These are phyloP conservation scores for Sebastes wilsoni DNA, from an alignment of 2,797 vertebrate genomes.

Conservation along the genomic window DNA sequence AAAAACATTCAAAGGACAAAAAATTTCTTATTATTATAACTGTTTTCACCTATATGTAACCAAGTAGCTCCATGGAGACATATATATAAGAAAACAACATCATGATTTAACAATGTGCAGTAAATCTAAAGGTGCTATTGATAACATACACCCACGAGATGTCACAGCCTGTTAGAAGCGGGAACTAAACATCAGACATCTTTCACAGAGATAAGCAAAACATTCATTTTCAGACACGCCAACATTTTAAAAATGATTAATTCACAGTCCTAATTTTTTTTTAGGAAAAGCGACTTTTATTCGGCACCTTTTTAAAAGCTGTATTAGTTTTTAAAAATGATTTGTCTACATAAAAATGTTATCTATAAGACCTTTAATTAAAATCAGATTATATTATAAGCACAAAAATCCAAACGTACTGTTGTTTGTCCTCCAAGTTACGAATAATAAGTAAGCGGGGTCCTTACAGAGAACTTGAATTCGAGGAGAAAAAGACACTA, in stretches of 20 bases:
- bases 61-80: not conserved
- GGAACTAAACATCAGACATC: too few relatives aligned
- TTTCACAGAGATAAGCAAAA: too few relatives aligned
- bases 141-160: not conserved
- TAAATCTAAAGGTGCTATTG: not conserved
- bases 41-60: not conserved
- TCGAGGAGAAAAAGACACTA: not conserved
- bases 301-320: too few relatives aligned
- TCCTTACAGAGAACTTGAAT: not conserved
- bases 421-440: not conserved
- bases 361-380: not conserved
- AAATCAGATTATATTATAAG: constrained; percentile 11
- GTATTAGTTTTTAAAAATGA: too few relatives aligned
- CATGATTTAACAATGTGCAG: not conserved
- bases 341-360: too few relatives aligned
- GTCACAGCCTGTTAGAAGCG: too few relatives aligned
- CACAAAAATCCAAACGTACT: not conserved
- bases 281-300: too few relatives aligned
- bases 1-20: not conserved
- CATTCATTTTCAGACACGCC: too few relatives aligned
- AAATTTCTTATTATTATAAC: not conserved
- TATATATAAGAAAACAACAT: not conserved
- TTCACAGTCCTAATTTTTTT: too few relatives aligned
- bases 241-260: too few relatives aligned
- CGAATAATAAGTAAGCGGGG: not conserved